A percentile compares a stretch with the other conserved stretches of the same genome.
phyloP scores from a whole-genome alignment of 2,797 vertebrate species.

The Liparis tanakae region DNA sequence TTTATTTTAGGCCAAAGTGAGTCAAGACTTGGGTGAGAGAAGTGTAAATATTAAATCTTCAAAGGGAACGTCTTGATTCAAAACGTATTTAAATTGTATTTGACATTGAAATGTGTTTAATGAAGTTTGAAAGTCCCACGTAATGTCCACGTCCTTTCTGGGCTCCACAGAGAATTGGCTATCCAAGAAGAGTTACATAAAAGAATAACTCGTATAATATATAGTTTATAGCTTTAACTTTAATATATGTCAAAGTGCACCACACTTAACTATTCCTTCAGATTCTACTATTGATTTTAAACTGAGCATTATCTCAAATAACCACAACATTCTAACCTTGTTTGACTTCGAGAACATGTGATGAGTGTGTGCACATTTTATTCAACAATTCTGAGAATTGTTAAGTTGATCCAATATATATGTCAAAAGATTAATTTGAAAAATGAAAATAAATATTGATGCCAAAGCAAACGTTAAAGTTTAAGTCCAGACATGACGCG shows the following conservation, averaged over 20 bases:
- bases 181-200: background rate
- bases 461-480: background rate
- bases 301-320: background rate
- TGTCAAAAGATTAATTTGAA: background rate
- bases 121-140: conserved; percentile 64
- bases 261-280: background rate
- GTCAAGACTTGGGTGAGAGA: conserved; percentile 43
- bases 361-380: background rate
- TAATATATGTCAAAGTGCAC: background rate
- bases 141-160: conserved; percentile 56
- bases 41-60: conserved; percentile 72
- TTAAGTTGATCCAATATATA: background rate
- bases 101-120: conserved; percentile 74
- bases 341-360: conserved; percentile 10
- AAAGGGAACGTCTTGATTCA: conserved; percentile 68
- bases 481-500: conserved; percentile 54
- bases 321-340: background rate
- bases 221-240: no score
- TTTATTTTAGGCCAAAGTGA: conserved; percentile 78
- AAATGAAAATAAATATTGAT: conserved; percentile 1
- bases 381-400: conserved; percentile 2
- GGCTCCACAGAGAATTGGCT: conserved; percentile 34
- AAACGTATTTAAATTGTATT: conserved; percentile 75
- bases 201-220: background rate
- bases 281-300: background rate